Evolutionary conservation across 2,888 invertebrate genomes (phyloP).

Genomic region (Dioctria linearis): DNA sequence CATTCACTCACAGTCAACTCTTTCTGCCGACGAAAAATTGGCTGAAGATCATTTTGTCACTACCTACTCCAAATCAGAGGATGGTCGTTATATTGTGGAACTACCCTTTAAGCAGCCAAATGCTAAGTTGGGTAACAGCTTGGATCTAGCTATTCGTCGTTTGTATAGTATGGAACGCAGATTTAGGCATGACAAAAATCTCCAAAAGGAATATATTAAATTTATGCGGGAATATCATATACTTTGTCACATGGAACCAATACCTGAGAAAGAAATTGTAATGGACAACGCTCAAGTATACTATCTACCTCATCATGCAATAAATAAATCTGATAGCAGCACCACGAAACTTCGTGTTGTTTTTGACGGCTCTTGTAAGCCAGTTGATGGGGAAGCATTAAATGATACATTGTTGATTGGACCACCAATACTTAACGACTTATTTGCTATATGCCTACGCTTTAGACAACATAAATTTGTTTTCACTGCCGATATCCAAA

Average conservation of each 20-base stretch:
- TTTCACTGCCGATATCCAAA: too few relatives aligned
- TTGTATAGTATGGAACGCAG: background rate
- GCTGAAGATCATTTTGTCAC: background rate
- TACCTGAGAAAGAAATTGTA: background rate
- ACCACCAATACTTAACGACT: background rate
- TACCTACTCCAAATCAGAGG: background rate
- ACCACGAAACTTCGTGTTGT: background rate
- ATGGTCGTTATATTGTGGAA: background rate
- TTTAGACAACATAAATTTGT: too few relatives aligned
- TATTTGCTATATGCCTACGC: too few relatives aligned
- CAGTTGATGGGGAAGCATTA: background rate
- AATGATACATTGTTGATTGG: background rate
- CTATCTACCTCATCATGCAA: conserved; percentile 6
- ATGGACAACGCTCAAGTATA: background rate
- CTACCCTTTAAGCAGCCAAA: background rate
- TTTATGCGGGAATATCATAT: background rate
- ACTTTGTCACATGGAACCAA: background rate
- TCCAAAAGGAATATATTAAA: background rate
- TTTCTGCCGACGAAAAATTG: background rate
- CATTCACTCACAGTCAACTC: background rate
- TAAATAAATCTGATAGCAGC: background rate
- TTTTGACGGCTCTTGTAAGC: background rate
- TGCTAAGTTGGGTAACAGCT: background rate
- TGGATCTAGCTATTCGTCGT: background rate
- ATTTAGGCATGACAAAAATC: background rate